Evolutionary conservation across 1,140 invertebrate species (phyloP).

Genomic region (Drosophila tristis): DNA sequence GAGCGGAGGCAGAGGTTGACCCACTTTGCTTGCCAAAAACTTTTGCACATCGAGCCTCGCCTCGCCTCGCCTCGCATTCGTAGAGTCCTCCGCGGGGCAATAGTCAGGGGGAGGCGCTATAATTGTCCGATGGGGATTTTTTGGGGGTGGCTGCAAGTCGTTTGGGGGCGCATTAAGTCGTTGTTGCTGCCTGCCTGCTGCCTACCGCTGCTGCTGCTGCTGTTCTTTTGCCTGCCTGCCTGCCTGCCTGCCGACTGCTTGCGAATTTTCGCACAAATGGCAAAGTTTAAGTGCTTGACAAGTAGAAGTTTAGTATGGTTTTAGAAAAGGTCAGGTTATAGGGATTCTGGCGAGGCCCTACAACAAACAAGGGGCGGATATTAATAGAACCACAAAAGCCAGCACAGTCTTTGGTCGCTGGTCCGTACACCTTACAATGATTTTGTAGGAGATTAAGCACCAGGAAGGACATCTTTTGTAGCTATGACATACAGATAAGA

Average conservation of each 20-base stretch:
- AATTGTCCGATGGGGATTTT: slow-evolving; percentile 9
- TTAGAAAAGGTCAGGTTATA: neutral
- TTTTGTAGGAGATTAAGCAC: too few species aligned
- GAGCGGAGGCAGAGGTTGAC: slow-evolving; percentile 24
- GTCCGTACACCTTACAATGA: too few species aligned
- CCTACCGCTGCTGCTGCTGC: too few species aligned
- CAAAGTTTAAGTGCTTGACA: slow-evolving; percentile 26
- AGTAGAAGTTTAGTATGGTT: slow-evolving; percentile 6
- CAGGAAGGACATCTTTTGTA: too few species aligned
- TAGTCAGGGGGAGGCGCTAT: neutral
- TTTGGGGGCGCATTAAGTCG: slow-evolving; percentile 12
- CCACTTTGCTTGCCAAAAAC: slow-evolving; percentile 46
- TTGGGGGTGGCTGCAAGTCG: slow-evolving; percentile 18
- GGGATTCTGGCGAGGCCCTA: neutral
- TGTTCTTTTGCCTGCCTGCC: too few species aligned
- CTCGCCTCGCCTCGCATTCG: too few species aligned
- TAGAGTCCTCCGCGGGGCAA: too few species aligned
- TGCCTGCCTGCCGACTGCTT: too few species aligned
- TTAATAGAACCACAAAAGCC: too few species aligned
- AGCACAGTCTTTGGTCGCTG: too few species aligned
- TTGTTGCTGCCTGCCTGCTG: slow-evolving; percentile 9
- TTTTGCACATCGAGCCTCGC: slow-evolving; percentile 13
- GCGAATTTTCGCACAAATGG: slow-evolving; percentile 15
- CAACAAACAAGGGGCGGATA: too few species aligned
- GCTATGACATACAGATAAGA: too few species aligned